Conservation (phyloP, 1,140 invertebrate genomes). For the Eupristina koningsbergeri region DNA sequence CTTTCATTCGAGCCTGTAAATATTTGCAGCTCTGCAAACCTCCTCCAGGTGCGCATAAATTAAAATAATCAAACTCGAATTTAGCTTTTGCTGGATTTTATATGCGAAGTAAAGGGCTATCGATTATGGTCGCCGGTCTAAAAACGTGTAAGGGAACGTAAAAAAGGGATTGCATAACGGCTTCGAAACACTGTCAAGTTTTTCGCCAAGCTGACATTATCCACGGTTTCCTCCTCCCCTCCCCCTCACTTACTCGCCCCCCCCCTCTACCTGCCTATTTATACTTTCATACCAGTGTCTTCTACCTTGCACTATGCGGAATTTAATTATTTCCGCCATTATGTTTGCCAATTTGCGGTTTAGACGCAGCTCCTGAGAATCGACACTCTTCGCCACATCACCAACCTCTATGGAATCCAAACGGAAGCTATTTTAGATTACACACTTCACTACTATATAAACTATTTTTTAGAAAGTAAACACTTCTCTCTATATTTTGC, state of each 20-base stretch:
- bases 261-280: not conserved
- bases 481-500: not conserved
- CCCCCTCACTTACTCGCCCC: not conserved
- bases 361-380: constrained; percentile 9
- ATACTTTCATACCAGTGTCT: constrained; percentile 25
- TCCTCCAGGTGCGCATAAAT: not conserved
- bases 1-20: not conserved
- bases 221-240: constrained; percentile 1
- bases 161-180: constrained; percentile 34
- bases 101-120: not conserved
- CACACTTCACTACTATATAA: not conserved
- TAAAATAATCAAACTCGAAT: not conserved
- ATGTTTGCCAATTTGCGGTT: constrained; percentile 24
- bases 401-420: not conserved
- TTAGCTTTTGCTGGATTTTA: not conserved
- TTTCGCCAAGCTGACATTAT: constrained; percentile 33
- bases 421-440: not conserved
- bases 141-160: not conserved
- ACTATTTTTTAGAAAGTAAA: not conserved
- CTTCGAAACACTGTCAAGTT: constrained; percentile 28
- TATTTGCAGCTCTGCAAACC: not conserved
- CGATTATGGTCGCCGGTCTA: constrained; percentile 1
- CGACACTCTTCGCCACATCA: not conserved
- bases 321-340: constrained; percentile 48
- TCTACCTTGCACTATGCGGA: constrained; percentile 22